These are phyloP conservation scores for Trochalopteron elliotii DNA, from an alignment of 2,113 vertebrate species.

Conservation along the genomic window DNA sequence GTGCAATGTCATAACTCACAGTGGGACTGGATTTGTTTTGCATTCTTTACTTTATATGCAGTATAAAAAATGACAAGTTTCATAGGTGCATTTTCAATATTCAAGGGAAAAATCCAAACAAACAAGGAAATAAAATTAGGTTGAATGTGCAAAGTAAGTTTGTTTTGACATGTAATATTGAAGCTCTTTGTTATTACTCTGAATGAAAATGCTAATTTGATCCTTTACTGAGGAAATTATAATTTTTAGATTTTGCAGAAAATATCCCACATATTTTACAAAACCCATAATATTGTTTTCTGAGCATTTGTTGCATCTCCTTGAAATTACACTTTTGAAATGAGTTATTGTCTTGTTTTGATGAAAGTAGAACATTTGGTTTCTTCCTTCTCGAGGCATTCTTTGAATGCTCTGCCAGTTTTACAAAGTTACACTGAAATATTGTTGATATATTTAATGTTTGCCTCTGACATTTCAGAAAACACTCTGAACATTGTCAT, in stretches of 20 bases:
- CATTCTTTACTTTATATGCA: neutral
- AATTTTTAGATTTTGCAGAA: constrained; percentile 20
- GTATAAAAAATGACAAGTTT: neutral
- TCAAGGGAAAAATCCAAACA: neutral
- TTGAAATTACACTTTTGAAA: constrained; percentile 32
- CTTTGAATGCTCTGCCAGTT: constrained; percentile 7
- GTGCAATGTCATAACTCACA: neutral
- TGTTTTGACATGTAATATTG: constrained; percentile 7
- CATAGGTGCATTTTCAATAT: neutral
- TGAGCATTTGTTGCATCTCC: constrained; percentile 3
- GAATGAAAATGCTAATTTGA: constrained; percentile 13
- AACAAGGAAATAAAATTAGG: neutral
- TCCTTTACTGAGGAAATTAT: neutral
- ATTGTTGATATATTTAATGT: constrained; percentile 23
- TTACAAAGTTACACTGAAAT: constrained; percentile 7
- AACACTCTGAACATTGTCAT: neutral
- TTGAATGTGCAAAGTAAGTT: neutral
- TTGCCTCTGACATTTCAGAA: neutral
- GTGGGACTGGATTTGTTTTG: neutral
- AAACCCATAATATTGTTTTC: neutral
- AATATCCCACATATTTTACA: neutral
- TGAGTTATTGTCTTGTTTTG: constrained; percentile 59
- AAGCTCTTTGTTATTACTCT: neutral
- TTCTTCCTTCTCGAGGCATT: constrained; percentile 10
- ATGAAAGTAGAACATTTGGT: constrained; percentile 19